Evolutionary conservation across 2,797 vertebrate genomes (phyloP).

Genomic region (Phrynocephalus forsythii): DNA sequence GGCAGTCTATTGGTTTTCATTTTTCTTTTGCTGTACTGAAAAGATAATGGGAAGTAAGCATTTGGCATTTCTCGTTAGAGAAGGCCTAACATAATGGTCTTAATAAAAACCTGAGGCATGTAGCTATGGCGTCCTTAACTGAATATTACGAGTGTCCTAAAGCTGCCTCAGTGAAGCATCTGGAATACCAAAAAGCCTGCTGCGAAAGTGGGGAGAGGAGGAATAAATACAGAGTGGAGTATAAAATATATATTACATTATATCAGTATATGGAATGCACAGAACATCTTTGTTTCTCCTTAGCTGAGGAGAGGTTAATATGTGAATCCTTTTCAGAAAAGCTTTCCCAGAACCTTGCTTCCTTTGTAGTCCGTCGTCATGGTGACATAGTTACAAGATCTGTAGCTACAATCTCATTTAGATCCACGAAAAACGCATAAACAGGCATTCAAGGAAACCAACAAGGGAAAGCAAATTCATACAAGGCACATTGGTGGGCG

Average conservation of each 20-base stretch:
- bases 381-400: conserved; percentile 18
- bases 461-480: not conserved
- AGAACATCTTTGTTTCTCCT: conserved; percentile 9
- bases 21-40: conserved; percentile 17
- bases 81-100: conserved; percentile 21
- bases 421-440: not conserved
- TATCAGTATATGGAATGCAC: not conserved
- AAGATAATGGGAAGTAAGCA: conserved; percentile 19
- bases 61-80: conserved; percentile 26
- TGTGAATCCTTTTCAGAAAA: conserved; percentile 21
- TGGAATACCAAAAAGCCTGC: not conserved
- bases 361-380: conserved; percentile 32
- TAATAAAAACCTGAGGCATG: conserved; percentile 18
- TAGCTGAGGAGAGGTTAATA: conserved; percentile 34
- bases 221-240: not conserved
- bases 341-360: conserved; percentile 27
- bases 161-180: not conserved
- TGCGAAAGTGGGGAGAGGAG: not conserved
- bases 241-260: not conserved
- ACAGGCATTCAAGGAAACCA: conserved; percentile 35
- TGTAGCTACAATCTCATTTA: conserved; percentile 30
- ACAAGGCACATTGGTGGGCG: conserved; percentile 23
- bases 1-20: conserved; percentile 23
- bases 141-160: conserved; percentile 11
- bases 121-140: conserved; percentile 10